Evolutionary conservation across 2,888 invertebrate species (phyloP), one percentile per base, ranked within the genome.

Genomic region (Coleophora deauratella): DNA sequence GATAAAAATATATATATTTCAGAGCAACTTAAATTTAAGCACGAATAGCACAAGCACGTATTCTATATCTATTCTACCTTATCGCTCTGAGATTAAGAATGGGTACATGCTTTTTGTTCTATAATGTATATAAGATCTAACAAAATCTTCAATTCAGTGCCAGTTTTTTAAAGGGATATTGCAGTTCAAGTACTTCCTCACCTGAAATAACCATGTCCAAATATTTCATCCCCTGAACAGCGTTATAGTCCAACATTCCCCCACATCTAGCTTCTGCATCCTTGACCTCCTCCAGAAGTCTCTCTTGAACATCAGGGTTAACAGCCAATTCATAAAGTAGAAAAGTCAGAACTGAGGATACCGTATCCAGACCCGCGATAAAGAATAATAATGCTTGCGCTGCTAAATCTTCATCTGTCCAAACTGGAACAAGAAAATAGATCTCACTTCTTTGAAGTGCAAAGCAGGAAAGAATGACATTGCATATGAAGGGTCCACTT

Each of bases 171-270:
- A n/a, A n/a, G n/a, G n/a, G n/a, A n/a, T n/a, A n/a, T n/a, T n/a
- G n/a, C n/a, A n/a, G n/a, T n/a, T n/a, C n/a, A n/a, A n/a, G n/a
- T n/a, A n/a, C 10, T 40, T 38, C 12, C 12, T 21, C 15, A 87
- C 87, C 87, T 53, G 88, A 87, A 0, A 89, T 59, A 1, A 90
- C 88, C 88, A 88, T 88, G 41, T 90, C 90, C 72, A 90, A 58
- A 44, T 90, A 90, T 14, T 77, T 76, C 88, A 90, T 82, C 27
- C 71, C 74, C 42, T 82, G 72, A 0, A 90, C 62, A 1, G 72
- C 69, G 27, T 86, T 87, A 46, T 88, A 90, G 35, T 72, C 77
- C 0, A 89, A 60, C 12, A 70, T 72, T 3, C 74, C 78, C 0
- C 68, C 75, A 3, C 74, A 70, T 9, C 74, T 72, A 0, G 50